phyloP scores from a whole-genome alignment of 2,888 invertebrate genomes.

The Drosophila yooni region DNA sequence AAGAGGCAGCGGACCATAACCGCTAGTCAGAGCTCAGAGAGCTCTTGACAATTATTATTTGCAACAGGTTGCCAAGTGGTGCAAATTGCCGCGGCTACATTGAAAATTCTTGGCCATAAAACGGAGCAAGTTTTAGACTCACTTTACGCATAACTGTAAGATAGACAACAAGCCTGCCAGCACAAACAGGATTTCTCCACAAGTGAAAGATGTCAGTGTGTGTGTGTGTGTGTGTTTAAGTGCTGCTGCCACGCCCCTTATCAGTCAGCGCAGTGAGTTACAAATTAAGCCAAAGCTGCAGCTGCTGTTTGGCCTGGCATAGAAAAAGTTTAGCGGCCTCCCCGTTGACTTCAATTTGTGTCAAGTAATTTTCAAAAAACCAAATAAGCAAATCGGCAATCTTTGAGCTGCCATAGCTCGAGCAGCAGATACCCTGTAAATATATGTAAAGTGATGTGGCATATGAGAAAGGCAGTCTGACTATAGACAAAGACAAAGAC shows the following conservation, averaged over 20 bases:
- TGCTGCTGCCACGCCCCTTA: constrained; percentile 55
- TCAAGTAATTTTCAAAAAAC: constrained; percentile 60
- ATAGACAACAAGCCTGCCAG: constrained; percentile 60
- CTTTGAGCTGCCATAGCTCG: not conserved
- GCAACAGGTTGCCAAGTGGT: constrained; percentile 69
- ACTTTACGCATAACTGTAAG: constrained; percentile 78
- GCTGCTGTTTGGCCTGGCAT: constrained; percentile 57
- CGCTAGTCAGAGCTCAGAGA: constrained; percentile 43
- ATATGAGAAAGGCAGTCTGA: not conserved
- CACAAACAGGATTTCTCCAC: constrained; percentile 61
- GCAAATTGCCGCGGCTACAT: constrained; percentile 63
- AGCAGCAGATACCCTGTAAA: constrained; percentile 4
- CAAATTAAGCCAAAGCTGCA: constrained; percentile 68
- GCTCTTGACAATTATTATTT: constrained; percentile 70
- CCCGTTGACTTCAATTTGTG: constrained; percentile 66
- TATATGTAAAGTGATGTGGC: not conserved
- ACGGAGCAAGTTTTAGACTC: constrained; percentile 70
- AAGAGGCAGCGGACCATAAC: constrained; percentile 59
- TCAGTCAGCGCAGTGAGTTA: constrained; percentile 50
- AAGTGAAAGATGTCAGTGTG: constrained; percentile 24
- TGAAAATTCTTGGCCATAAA: constrained; percentile 63
- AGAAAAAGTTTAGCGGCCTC: constrained; percentile 64
- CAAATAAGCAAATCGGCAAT: constrained; percentile 11
- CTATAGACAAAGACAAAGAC: too few relatives aligned
- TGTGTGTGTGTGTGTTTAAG: constrained; percentile 21